Base-by-base conservation (phyloP, 2,888 invertebrate species). In the Archips xylosteana region DNA sequence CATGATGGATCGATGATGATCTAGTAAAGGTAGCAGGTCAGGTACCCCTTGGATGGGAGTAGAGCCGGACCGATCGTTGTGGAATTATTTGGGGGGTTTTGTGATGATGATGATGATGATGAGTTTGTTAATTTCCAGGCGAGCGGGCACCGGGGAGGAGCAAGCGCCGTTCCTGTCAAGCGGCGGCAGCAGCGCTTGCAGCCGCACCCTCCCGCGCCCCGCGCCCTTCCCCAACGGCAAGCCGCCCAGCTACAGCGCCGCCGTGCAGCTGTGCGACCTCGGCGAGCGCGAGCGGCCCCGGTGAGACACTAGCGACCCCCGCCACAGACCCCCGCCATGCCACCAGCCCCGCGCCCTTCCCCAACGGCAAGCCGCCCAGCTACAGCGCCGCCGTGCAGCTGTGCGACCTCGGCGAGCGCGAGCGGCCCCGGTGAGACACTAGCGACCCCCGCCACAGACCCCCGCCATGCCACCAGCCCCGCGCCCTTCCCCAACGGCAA, bases 91-190 rank as follows among this genome's bases (percentile, higher is more conserved):
- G 23, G 23, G 23, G 23, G 23, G 23, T 23, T 23, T 23, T 23
- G 23, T 23, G 0, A 23, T 23, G 23, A 23, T 23, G 23, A 23
- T 23, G 23, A 23, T 23, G 23, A 23, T n/a, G 4, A n/a, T 49
- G n/a, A 13, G 2, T 49, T n/a, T 3, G 13, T 9, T 62, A 13
- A 23, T 32, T 32, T 3, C 32, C 93, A 97, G 97, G 90, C 96
- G 97, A 79, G 96, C 96, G 86, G 97, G 97, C 83, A 96, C 96
- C 75, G 97, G 97, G 88, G 98, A 98, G 89, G 98, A 98, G 88
- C 97, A 97, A 76, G 98, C 97, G 78, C 97, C 97, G 75, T 97
- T 97, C 93, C 94, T 97, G 81, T 96, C 97, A 66, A 69, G 68
- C 76, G 94, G 87, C 85, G 94, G 78, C 84, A 93, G 81, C 88